phyloP scores from a whole-genome alignment of 2,113 vertebrate genomes.

The Psettodes erumei region DNA sequence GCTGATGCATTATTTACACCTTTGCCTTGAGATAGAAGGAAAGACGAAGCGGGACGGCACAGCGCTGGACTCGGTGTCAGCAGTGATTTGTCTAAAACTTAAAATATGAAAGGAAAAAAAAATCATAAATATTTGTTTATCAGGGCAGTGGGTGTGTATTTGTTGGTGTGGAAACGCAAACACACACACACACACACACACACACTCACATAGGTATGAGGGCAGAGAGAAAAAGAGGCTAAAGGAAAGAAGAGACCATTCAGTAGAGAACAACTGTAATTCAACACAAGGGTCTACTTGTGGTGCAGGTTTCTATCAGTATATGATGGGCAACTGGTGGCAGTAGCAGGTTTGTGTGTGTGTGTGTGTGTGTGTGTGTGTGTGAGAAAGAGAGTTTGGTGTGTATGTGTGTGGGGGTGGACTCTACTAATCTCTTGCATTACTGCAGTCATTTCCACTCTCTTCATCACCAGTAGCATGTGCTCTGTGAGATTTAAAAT shows the following conservation, averaged over 20 bases:
- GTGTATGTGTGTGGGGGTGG: slow-evolving; percentile 30
- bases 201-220: background rate
- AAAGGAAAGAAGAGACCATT: background rate
- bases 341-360: slow-evolving; percentile 21
- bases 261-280: slow-evolving; percentile 22
- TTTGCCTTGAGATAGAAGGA: slow-evolving; percentile 13
- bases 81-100: slow-evolving; percentile 35
- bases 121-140: slow-evolving; percentile 3
- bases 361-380: slow-evolving; percentile 33
- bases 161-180: background rate
- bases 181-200: background rate
- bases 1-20: slow-evolving; percentile 41
- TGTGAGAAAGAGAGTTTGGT: slow-evolving; percentile 19
- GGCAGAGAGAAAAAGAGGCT: background rate
- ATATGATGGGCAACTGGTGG: slow-evolving; percentile 20
- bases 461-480: slow-evolving; percentile 74
- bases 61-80: slow-evolving; percentile 15
- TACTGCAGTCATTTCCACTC: slow-evolving; percentile 78
- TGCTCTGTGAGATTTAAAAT: slow-evolving; percentile 81
- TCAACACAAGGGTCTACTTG: slow-evolving; percentile 7
- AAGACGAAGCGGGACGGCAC: slow-evolving; percentile 2
- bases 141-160: background rate
- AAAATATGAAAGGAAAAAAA: slow-evolving; percentile 12
- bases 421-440: slow-evolving; percentile 79
- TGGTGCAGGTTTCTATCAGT: slow-evolving; percentile 23